These are phyloP conservation scores for Lithobius niger DNA, from an alignment of 1,140 invertebrate genomes.

Conservation along the genomic window DNA sequence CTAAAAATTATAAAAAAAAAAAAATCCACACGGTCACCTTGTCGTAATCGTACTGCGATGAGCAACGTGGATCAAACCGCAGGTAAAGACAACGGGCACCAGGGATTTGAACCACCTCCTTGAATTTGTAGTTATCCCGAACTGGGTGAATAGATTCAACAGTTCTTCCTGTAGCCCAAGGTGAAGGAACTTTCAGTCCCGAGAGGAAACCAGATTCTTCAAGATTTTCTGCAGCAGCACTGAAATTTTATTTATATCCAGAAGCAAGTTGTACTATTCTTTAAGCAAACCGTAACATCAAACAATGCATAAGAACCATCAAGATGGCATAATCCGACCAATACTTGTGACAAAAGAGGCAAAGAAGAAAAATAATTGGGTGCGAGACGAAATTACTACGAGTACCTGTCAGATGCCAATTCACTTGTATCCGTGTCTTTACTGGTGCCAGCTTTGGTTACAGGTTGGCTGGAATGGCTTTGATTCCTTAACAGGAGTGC, in stretches of 20 bases:
- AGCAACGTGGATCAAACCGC: slow-evolving; percentile 30
- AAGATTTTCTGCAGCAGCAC: slow-evolving; percentile 17
- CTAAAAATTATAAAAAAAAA: too few relatives aligned
- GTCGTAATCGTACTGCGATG: slow-evolving; percentile 35
- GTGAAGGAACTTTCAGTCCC: slow-evolving; percentile 30
- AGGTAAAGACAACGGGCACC: slow-evolving; percentile 32
- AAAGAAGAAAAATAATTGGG: slow-evolving; percentile 1
- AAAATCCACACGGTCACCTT: too few relatives aligned
- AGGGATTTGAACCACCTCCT: slow-evolving; percentile 32
- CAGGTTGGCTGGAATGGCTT: background rate
- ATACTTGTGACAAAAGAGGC: background rate
- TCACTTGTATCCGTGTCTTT: background rate
- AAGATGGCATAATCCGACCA: too few relatives aligned
- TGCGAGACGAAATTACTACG: background rate
- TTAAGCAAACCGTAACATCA: too few relatives aligned
- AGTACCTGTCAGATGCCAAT: background rate
- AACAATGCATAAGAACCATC: too few relatives aligned
- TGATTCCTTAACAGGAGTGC: slow-evolving; percentile 26
- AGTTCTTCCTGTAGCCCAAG: slow-evolving; percentile 31
- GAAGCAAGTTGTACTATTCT: slow-evolving; percentile 21
- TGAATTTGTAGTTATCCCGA: slow-evolving; percentile 33
- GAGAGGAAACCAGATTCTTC: slow-evolving; percentile 30
- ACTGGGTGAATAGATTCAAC: slow-evolving; percentile 33
- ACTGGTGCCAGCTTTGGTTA: background rate
- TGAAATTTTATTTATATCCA: slow-evolving; percentile 20